These are phyloP conservation scores for Chironomus tentans DNA, from an alignment of 2,888 invertebrate genomes.

Conservation along the genomic window DNA sequence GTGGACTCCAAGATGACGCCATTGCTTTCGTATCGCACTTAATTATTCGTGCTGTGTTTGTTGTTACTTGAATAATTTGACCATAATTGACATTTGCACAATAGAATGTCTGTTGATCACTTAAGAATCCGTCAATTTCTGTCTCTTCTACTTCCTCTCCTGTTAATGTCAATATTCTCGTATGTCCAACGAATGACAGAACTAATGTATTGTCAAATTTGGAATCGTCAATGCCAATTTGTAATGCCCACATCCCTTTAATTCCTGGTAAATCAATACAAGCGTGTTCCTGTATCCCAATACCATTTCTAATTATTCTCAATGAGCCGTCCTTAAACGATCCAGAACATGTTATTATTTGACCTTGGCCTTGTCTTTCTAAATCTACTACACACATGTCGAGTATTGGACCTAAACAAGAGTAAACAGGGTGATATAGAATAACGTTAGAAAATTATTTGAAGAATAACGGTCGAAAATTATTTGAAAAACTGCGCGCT, in stretches of 20 bases:
- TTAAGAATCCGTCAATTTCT: conserved; percentile 82
- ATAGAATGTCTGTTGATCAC: conserved; percentile 87
- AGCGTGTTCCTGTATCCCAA: conserved; percentile 97
- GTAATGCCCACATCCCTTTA: conserved; percentile 97
- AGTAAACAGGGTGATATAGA: too few species aligned
- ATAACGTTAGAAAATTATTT: too few species aligned
- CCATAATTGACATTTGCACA: conserved; percentile 83
- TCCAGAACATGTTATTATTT: conserved; percentile 95
- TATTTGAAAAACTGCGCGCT: too few species aligned
- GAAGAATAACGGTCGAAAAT: too few species aligned
- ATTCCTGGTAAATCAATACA: conserved; percentile 94
- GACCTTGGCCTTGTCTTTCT: conserved; percentile 94
- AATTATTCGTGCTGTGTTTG: conserved; percentile 61
- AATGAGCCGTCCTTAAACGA: conserved; percentile 96
- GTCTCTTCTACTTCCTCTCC: conserved; percentile 98
- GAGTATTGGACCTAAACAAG: conserved; percentile 70
- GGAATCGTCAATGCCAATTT: conserved; percentile 52
- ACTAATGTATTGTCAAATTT: conserved; percentile 80
- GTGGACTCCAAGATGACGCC: conserved; percentile 63
- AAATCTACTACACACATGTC: conserved; percentile 97
- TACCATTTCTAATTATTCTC: conserved; percentile 93
- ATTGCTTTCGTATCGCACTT: conserved; percentile 56
- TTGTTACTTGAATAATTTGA: conserved; percentile 66
- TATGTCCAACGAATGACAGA: conserved; percentile 93
- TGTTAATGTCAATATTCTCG: conserved; percentile 76